Evolutionary conservation across 2,113 vertebrate species (phyloP), one percentile per base, ranked within the genome.

Genomic region (Bubo bubo): DNA sequence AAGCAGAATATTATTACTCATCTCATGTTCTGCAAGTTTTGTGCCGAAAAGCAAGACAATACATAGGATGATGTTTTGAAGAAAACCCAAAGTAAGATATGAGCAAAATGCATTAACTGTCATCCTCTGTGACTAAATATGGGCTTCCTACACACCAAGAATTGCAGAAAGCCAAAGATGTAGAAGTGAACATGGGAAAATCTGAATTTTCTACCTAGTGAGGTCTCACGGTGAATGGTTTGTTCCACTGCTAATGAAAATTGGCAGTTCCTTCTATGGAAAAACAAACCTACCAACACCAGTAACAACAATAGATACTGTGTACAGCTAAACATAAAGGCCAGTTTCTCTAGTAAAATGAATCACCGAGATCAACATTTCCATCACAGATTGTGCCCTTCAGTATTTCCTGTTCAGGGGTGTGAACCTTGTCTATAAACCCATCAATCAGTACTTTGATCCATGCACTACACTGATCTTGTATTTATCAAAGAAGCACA

Each of bases 1-100:
- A 92, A 92, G 43, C 23, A 81, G 70, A 66, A 63, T 77, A 68
- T 82, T 79, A 43, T 84, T 82, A 59, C 32, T 82, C 56, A 92
- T 45, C 23, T 77, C 19, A 23, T 34, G 30, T 85, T 89, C 63
- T 85, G 43, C n/a, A 76, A 68, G n/a, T 5, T 76, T 82, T 86
- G 11, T 62, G 93, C 15, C 12, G 70, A n/a, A 91, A 79, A 72
- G 39, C 60, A 37, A 92, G 67, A 83, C 4, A 66, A 92, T 92
- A 68, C 9, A 68, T 47, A 34, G 35, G 11, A 68, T 37, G 8
- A 37, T 59, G 12, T 77, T 90, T 77, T 74, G 4, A 59, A 37
- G 32, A 39, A 88, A 84, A 45, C 19, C 76, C 22, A 11, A n/a
- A 52, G 39, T 34, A 84, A 52, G 58, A 5, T 68, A 19, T 37